Conservation (phyloP, 2,888 invertebrate genomes). For the Synergus umbraculus region DNA sequence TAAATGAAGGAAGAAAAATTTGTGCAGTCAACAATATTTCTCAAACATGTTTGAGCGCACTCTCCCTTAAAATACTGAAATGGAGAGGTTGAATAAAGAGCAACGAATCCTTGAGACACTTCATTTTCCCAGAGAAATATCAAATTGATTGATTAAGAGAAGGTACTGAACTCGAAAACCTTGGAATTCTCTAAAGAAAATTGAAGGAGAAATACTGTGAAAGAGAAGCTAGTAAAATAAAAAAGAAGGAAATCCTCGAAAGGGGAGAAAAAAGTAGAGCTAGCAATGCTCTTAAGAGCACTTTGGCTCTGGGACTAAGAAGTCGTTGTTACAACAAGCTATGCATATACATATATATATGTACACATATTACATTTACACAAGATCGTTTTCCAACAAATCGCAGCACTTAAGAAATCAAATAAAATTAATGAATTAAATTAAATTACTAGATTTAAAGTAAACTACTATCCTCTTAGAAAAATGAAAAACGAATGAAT, state of each 20-base stretch:
- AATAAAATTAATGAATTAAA: not conserved
- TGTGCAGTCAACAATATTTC: no score
- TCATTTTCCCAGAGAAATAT: constrained; percentile 9
- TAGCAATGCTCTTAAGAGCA: constrained; percentile 6
- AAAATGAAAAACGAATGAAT: no score
- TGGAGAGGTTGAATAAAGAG: no score
- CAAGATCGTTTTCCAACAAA: not conserved
- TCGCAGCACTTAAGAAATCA: not conserved
- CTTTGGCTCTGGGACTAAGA: not conserved
- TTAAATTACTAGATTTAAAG: not conserved
- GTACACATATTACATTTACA: constrained; percentile 9
- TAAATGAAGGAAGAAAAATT: not conserved
- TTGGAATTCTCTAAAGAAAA: constrained; percentile 3
- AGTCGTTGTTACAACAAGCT: constrained; percentile 17
- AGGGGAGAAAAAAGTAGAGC: not conserved
- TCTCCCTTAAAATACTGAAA: no score
- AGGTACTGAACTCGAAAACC: constrained; percentile 6
- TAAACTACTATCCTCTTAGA: not conserved
- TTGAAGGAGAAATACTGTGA: not conserved
- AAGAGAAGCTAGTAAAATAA: not conserved
- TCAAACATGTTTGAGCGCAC: no score
- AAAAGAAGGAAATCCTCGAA: not conserved
- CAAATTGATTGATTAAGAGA: not conserved
- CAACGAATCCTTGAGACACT: not conserved
- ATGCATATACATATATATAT: no score